phyloP scores from a whole-genome alignment of 2,888 invertebrate genomes.

The Oegoconia quadripuncta region DNA sequence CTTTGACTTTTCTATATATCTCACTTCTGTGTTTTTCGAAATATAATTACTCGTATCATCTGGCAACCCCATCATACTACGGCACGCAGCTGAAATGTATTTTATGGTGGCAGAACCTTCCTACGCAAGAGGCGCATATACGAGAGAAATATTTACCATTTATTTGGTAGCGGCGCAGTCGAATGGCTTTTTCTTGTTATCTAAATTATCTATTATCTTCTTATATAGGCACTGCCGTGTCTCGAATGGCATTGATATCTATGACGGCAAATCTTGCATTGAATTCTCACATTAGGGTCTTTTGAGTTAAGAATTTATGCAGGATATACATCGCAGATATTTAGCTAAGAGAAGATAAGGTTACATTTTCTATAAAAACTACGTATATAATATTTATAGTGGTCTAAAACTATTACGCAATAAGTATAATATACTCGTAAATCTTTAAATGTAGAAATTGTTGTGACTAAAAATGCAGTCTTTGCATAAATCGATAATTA shows the following conservation, averaged over 20 bases:
- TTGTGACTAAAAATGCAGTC: no score
- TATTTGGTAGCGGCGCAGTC: constrained; percentile 37
- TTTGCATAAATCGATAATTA: no score
- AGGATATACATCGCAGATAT: neutral
- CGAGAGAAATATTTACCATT: constrained; percentile 51
- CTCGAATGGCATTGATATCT: constrained; percentile 39
- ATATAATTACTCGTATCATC: no score
- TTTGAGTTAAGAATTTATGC: neutral
- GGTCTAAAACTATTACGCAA: no score
- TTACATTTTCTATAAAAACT: no score
- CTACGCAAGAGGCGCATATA: constrained; percentile 27
- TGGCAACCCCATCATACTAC: no score
- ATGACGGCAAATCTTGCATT: neutral
- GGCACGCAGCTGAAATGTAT: neutral
- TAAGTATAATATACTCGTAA: no score
- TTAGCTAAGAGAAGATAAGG: no score
- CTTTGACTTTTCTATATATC: no score
- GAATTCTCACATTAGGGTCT: neutral
- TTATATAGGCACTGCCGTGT: constrained; percentile 34
- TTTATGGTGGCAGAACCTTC: constrained; percentile 15
- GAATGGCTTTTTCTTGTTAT: constrained; percentile 61
- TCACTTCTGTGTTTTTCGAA: no score
- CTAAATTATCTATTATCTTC: constrained; percentile 62
- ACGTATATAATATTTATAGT: no score
- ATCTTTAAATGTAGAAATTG: no score